These are phyloP conservation scores for Eristalinus sepulchralis DNA, from an alignment of 2,888 invertebrate species.

Conservation along the genomic window DNA sequence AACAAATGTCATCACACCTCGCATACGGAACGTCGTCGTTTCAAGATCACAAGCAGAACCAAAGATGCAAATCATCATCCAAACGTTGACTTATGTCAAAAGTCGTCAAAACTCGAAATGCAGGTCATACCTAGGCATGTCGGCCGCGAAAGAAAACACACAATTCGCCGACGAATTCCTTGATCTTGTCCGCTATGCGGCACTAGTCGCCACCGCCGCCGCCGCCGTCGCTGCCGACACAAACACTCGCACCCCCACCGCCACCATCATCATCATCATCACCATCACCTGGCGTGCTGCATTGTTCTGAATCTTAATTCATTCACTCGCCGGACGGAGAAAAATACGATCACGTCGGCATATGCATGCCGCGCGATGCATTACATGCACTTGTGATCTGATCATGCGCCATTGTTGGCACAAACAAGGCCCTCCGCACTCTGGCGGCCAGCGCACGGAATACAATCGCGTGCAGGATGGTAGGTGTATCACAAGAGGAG, in stretches of 20 bases:
- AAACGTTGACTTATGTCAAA: conserved; percentile 69
- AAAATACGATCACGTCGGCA: conserved; percentile 65
- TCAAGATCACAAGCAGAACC: conserved; percentile 58
- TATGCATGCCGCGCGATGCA: conserved; percentile 46
- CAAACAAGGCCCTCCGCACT: conserved; percentile 40
- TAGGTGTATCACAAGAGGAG: conserved; percentile 66
- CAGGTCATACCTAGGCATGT: conserved; percentile 59
- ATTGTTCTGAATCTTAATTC: conserved; percentile 71
- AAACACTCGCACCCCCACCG: conserved; percentile 4
- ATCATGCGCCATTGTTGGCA: conserved; percentile 63
- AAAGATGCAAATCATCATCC: conserved; percentile 57
- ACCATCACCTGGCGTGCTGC: conserved; percentile 8
- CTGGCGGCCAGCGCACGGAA: conserved; percentile 29
- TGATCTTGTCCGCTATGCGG: conserved; percentile 49
- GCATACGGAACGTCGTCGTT: conserved; percentile 37
- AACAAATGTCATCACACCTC: conserved; percentile 50
- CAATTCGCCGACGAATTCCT: conserved; percentile 50
- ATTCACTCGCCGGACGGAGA: conserved; percentile 39
- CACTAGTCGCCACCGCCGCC: conserved; percentile 3
- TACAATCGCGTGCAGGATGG: conserved; percentile 66
- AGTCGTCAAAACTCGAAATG: conserved; percentile 54
- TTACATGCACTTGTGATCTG: conserved; percentile 65
- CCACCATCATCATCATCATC: not conserved
- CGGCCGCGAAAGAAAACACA: conserved; percentile 17
- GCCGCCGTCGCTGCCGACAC: not conserved